Conservation (phyloP, 2,888 invertebrate genomes). For the Mimas tiliae region DNA sequence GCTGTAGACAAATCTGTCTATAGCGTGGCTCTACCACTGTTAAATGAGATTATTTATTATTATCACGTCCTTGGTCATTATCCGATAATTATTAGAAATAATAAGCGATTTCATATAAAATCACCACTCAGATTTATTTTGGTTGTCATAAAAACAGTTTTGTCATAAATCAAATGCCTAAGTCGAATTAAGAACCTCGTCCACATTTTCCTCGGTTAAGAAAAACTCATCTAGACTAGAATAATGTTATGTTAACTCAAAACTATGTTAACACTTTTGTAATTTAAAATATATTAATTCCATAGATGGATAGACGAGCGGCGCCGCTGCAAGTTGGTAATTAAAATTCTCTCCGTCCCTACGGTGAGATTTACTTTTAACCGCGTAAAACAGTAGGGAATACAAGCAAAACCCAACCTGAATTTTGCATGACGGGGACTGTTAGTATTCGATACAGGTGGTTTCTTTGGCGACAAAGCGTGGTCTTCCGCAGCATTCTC, state of each 20-base stretch:
- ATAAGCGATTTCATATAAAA: no score
- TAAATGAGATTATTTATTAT: no score
- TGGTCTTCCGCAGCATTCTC: constrained; percentile 93
- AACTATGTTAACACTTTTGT: background rate
- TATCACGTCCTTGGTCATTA: no score
- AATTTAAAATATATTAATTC: background rate
- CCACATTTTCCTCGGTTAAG: no score
- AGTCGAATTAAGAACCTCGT: no score
- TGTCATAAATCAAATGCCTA: no score
- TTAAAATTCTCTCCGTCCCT: constrained; percentile 16
- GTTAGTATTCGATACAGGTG: constrained; percentile 82
- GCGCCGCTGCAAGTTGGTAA: background rate
- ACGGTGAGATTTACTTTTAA: constrained; percentile 4
- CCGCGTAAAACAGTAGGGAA: background rate
- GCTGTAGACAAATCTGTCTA: no score
- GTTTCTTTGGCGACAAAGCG: constrained; percentile 87
- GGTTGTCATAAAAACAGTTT: no score
- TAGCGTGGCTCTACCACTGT: no score
- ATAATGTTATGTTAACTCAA: background rate
- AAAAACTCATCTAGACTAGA: no score
- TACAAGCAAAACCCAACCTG: constrained; percentile 51
- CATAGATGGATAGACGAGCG: background rate
- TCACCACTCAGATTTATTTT: no score
- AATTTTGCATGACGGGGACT: constrained; percentile 89
- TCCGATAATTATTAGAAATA: no score